Conservation (phyloP, 2,888 invertebrate genomes). For the Gymnocheta viridis region DNA sequence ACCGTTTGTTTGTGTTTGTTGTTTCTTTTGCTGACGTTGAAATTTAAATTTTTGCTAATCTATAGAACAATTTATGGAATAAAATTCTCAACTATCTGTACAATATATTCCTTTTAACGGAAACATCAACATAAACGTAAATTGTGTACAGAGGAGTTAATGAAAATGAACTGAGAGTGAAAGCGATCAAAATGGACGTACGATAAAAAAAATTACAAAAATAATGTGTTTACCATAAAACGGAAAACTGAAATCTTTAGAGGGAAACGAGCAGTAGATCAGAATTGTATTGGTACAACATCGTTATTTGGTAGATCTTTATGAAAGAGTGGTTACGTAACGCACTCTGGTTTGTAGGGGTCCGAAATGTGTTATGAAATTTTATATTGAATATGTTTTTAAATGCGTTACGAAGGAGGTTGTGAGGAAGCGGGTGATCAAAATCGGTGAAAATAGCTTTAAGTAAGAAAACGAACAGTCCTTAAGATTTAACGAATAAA, state of each 20-base stretch:
- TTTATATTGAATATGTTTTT: too few relatives aligned
- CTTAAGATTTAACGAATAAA: too few relatives aligned
- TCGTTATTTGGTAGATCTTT: too few relatives aligned
- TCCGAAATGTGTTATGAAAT: too few relatives aligned
- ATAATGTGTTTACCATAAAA: not conserved
- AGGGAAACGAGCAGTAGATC: too few relatives aligned
- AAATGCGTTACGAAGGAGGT: too few relatives aligned
- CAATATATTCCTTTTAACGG: constrained; percentile 26
- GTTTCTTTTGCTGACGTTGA: not conserved
- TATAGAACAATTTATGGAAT: constrained; percentile 56
- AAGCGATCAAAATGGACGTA: not conserved
- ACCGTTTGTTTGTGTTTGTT: not conserved
- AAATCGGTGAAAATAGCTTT: too few relatives aligned
- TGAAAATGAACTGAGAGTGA: not conserved
- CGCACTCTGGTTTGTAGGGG: too few relatives aligned
- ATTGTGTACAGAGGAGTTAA: constrained; percentile 2
- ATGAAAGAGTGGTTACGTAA: too few relatives aligned
- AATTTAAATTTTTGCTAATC: constrained; percentile 57
- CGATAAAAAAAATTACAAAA: not conserved
- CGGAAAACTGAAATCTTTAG: not conserved
- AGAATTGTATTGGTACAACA: too few relatives aligned
- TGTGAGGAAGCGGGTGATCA: too few relatives aligned
- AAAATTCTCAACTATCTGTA: constrained; percentile 57
- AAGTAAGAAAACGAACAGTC: too few relatives aligned
- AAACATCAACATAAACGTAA: constrained; percentile 4